Evolutionary conservation across 2,113 vertebrate species (phyloP), one percentile per base, ranked within the genome.

Genomic region (Silurus meridionalis): DNA sequence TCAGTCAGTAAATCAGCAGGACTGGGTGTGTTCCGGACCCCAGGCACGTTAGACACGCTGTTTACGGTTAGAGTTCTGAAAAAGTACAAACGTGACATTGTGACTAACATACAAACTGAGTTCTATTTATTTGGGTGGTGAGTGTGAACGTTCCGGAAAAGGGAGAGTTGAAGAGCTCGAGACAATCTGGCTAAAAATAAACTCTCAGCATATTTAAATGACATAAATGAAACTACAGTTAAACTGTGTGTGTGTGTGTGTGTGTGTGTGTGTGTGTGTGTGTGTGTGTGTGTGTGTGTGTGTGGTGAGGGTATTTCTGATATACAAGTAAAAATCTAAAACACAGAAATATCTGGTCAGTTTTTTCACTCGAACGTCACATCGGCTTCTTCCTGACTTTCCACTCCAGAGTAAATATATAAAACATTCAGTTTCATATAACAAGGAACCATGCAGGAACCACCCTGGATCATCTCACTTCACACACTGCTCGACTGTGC

Each of bases 1-100:
- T 84, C 80, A 81, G 57, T 28, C 84, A 4, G 72, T 90, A 87
- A 88, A 88, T 88, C 84, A 83, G 74, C 55, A 25, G 81, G 46
- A 66, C 58, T 81, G 83, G 88, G 52, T 58, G 74, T 52, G 66
- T 67, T 58, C 66, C 37, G 55, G 37, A 57, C 64, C 6, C 75
- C 67, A 25, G 67, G n/a, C 19, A 14, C 80, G 8, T 85, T 81
- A 81, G 25, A 28, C 50, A 67, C 15, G 57, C 83, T 48, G 79
- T 52, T 74, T 82, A 64, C 60, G 14, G 63, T 21, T 55, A n/a
- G 23, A 25, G 17, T 37, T 71, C 48, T 57, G 53, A 55, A 64
- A n/a, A 78, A 48, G 48, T 57, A 86, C 83, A 89, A 89, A 50
- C 55, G 83, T 72, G 58, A 53, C 82, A 85, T 82, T 87, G 82